Percentiles rank a stretch among this genome's conserved stretches.
Conservation (phyloP, 1,140 invertebrate species). For the Elymnias hypermnestra region DNA sequence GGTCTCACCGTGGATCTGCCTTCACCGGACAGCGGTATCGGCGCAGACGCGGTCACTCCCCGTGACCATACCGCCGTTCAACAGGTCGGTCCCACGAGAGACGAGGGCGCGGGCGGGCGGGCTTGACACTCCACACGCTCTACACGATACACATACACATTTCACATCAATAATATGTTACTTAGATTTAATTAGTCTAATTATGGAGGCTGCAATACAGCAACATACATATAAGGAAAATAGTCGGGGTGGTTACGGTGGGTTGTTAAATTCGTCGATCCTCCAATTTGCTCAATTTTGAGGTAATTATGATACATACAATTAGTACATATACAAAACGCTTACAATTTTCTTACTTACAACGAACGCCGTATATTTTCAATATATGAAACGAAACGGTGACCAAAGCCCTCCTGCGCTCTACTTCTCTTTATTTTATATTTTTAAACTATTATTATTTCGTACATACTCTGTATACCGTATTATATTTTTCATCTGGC, state of each 20-base stretch:
- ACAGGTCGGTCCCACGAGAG: slow-evolving; percentile 82
- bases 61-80: slow-evolving; percentile 90
- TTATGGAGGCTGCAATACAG: background rate
- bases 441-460: background rate
- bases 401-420: slow-evolving; percentile 56
- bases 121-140: slow-evolving; percentile 29
- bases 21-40: slow-evolving; percentile 94
- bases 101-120: slow-evolving; percentile 52
- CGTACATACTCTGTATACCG: background rate
- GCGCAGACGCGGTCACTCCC: slow-evolving; percentile 92
- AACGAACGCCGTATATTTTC: background rate
- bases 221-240: background rate
- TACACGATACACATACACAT: slow-evolving; percentile 13
- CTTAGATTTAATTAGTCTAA: slow-evolving; percentile 6
- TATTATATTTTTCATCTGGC: too few relatives aligned
- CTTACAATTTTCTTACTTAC: background rate
- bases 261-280: background rate
- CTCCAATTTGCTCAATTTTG: too few relatives aligned
- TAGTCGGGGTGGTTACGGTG: background rate
- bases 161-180: slow-evolving; percentile 3
- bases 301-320: too few relatives aligned
- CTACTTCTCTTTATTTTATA: slow-evolving; percentile 22
- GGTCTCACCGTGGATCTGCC: slow-evolving; percentile 93
- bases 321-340: background rate
- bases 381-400: background rate